These are phyloP conservation scores for Trachymyrmex septentrionalis DNA, from an alignment of 1,140 invertebrate genomes.

Conservation along the genomic window DNA sequence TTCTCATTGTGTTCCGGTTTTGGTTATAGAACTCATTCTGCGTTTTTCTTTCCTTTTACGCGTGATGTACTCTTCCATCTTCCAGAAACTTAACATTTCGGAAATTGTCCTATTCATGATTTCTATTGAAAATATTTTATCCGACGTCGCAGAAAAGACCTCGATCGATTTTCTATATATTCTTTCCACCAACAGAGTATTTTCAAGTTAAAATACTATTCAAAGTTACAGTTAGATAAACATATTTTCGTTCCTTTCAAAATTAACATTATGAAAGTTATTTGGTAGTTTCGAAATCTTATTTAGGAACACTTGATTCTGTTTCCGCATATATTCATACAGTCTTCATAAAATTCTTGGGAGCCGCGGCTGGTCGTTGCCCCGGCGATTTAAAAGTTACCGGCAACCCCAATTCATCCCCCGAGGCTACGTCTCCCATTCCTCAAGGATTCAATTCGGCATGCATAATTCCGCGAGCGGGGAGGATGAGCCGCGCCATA, in stretches of 20 bases:
- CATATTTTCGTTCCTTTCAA: background rate
- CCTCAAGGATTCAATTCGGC: conserved; percentile 52
- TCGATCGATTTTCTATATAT: background rate
- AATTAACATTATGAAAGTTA: background rate
- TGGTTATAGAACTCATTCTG: background rate
- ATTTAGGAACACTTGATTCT: background rate
- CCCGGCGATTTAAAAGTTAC: conserved; percentile 58
- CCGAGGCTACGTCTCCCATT: conserved; percentile 15
- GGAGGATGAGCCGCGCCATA: conserved; percentile 34
- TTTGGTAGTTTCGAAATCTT: background rate
- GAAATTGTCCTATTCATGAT: conserved; percentile 6
- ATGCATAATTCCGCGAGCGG: conserved; percentile 42
- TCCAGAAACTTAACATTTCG: background rate
- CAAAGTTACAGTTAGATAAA: background rate
- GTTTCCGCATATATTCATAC: conserved; percentile 4
- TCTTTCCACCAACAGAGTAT: background rate
- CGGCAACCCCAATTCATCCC: conserved; percentile 15
- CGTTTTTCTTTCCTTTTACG: background rate
- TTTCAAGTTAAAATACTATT: background rate
- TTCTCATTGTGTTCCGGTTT: conserved; percentile 35
- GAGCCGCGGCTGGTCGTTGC: conserved; percentile 41
- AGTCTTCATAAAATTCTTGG: conserved; percentile 18
- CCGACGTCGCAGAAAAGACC: background rate
- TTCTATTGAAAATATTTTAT: background rate
- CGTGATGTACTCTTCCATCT: background rate